These are phyloP conservation scores for Enteromius afrohamiltoni DNA, from an alignment of 2,797 vertebrate species.

Conservation along the genomic window DNA sequence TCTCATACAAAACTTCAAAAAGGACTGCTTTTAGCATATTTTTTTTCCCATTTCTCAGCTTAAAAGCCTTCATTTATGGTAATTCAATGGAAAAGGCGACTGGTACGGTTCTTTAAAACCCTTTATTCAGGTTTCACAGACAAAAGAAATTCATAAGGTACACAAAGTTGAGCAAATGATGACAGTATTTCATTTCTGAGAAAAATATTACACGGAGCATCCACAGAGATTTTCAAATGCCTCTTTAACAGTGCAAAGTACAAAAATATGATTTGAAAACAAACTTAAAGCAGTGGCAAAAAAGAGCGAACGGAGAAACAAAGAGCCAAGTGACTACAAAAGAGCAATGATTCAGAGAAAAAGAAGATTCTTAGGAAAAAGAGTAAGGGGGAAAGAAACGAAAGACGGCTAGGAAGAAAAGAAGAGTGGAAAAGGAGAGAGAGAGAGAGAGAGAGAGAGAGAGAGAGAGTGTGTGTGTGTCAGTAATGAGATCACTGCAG, in stretches of 20 bases:
- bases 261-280: slow-evolving; percentile 65
- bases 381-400: neutral
- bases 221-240: slow-evolving; percentile 67
- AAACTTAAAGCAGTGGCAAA: slow-evolving; percentile 16
- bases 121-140: neutral
- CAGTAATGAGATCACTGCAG: slow-evolving; percentile 80
- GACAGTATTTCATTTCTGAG: slow-evolving; percentile 12
- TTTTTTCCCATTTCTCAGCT: neutral
- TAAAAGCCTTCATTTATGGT: neutral
- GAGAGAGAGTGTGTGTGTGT: slow-evolving; percentile 64
- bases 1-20: neutral
- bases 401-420: neutral
- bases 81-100: neutral
- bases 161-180: slow-evolving; percentile 18
- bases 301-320: slow-evolving; percentile 34
- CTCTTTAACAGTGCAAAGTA: slow-evolving; percentile 68
- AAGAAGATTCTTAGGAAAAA: slow-evolving; percentile 25
- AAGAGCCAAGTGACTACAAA: slow-evolving; percentile 59
- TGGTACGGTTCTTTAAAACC: neutral
- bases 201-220: neutral
- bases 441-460: slow-evolving; percentile 36
- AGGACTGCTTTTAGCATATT: neutral
- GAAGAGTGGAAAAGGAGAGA: slow-evolving; percentile 60
- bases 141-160: neutral
- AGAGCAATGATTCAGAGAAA: slow-evolving; percentile 57